Percentiles rank a stretch among this genome's conserved stretches.
These are phyloP conservation scores for Aurelia aurita complex sp. Pacific DNA, from an alignment of 30 jellyfish, hydroid and myxozoan species.

Conservation along the genomic window DNA sequence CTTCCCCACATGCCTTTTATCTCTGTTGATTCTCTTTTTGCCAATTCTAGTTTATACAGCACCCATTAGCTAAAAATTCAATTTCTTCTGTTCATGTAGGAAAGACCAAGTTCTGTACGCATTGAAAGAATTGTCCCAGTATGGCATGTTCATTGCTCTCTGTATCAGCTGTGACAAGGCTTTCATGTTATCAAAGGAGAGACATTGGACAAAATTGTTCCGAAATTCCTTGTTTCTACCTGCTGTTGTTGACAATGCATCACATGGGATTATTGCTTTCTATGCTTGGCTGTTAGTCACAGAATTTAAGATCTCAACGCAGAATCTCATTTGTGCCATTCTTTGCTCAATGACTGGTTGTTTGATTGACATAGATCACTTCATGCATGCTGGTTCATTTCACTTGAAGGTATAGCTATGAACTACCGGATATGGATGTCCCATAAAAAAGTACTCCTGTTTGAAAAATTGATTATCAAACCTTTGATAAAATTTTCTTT, in stretches of 20 bases:
- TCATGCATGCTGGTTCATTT: slow-evolving; percentile 74
- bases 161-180: slow-evolving; percentile 38
- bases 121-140: not conserved
- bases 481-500: too few species aligned
- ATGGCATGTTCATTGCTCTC: slow-evolving; percentile 5
- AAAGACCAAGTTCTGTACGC: not conserved
- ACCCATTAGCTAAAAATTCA: too few species aligned
- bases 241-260: slow-evolving; percentile 55
- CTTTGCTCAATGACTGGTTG: slow-evolving; percentile 54
- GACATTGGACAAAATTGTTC: not conserved
- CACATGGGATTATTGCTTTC: slow-evolving; percentile 86
- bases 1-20: too few species aligned
- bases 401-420: slow-evolving; percentile 54
- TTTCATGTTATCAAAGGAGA: not conserved
- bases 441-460: too few species aligned
- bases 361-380: slow-evolving; percentile 77
- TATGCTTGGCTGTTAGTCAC: slow-evolving; percentile 63
- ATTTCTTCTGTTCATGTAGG: too few species aligned
- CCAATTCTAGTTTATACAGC: too few species aligned
- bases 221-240: not conserved
- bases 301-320: slow-evolving; percentile 16
- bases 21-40: too few species aligned
- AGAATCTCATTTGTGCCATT: slow-evolving; percentile 4
- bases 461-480: too few species aligned
- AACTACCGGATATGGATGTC: too few species aligned